Evolutionary conservation across 2,888 invertebrate genomes (phyloP).

Genomic region (Hemistola chrysoprasaria): DNA sequence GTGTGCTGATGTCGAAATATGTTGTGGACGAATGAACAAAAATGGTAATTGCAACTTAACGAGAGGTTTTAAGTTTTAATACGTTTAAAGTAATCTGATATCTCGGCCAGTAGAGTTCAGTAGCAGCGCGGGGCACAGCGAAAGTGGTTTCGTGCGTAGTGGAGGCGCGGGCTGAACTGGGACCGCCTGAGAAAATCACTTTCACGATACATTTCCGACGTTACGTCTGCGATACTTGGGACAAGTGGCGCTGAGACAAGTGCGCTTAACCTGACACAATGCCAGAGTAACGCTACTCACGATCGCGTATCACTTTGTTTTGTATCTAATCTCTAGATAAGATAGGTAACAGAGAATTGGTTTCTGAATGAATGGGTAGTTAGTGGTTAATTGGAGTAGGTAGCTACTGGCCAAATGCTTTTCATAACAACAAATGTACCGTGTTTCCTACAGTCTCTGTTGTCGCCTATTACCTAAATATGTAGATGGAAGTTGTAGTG

Average conservation of each 20-base stretch:
- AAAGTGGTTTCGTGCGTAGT: conserved; percentile 72
- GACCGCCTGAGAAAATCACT: conserved; percentile 75
- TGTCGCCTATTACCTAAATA: too few species aligned
- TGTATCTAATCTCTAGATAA: conserved; percentile 20
- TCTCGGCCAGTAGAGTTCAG: conserved; percentile 50
- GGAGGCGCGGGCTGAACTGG: conserved; percentile 55
- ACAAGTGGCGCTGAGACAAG: conserved; percentile 34
- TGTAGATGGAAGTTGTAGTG: too few species aligned
- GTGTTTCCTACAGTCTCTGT: too few species aligned
- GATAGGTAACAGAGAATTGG: conserved; percentile 9
- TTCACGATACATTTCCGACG: conserved; percentile 75
- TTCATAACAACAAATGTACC: too few species aligned
- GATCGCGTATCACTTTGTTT: conserved; percentile 6
- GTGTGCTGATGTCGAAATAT: too few species aligned
- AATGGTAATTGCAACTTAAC: too few species aligned
- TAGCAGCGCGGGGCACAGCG: conserved; percentile 57
- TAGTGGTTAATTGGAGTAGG: too few species aligned
- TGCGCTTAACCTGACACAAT: conserved; percentile 13
- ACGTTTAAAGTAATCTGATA: conserved; percentile 23
- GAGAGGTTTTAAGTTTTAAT: conserved; percentile 7
- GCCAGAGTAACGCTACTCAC: conserved; percentile 3
- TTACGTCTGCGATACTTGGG: conserved; percentile 48
- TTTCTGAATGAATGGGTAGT: conserved; percentile 19
- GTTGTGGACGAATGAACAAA: too few species aligned
- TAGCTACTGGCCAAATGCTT: too few species aligned